Evolutionary conservation across 2,888 invertebrate species (phyloP), one percentile per base, ranked within the genome.

Genomic region (Abscondita cerata): DNA sequence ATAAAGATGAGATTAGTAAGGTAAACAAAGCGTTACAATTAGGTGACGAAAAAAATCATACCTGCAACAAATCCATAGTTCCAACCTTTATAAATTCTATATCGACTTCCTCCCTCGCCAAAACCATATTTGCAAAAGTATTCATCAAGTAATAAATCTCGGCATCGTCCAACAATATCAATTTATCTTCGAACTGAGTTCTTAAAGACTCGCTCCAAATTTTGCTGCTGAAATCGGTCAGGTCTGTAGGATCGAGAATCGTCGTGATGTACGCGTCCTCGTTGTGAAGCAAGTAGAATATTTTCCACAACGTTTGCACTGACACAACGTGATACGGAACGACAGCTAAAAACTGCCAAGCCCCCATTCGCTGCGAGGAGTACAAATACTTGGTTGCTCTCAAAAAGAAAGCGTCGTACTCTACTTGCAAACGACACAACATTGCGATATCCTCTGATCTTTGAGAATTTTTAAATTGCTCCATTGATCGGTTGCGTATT

Each of bases 341-440:
- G 15, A 89, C 87, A 11, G 91, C 89, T 69, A 93, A 84, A 80
- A 92, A 93, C 77, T 93, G 92, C 90, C 92, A 91, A 1, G 91
- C 89, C 6, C 91, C 90, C 63, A 90, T 82, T 73, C 88, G 88
- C 47, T 88, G 86, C 0, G 90, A 88, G 1, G 86, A 85, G 73
- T 90, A 89, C 59, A 93, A 86, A 67, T 86, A 87, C 58, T 86
- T 83, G 33, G 88, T 88, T 1, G 91, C 87, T 53, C 89, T 83
- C 31, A 89, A 76, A 59, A 93, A 86, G 68, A 93, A 86, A 4
- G 87, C 84, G 77, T 93, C 91, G 73, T 89, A 89, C 77, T 93
- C 92, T 5, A 87, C 81, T 76, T 89, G 88, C 34, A 91, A 81
- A 61, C 88, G 83, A 61, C 83, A 77, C 48, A 85, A 75, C 76